Percentiles rank a stretch among this genome's conserved stretches.
phyloP scores from a whole-genome alignment of 2,888 invertebrate genomes.

The Polydrusus cervinus region DNA sequence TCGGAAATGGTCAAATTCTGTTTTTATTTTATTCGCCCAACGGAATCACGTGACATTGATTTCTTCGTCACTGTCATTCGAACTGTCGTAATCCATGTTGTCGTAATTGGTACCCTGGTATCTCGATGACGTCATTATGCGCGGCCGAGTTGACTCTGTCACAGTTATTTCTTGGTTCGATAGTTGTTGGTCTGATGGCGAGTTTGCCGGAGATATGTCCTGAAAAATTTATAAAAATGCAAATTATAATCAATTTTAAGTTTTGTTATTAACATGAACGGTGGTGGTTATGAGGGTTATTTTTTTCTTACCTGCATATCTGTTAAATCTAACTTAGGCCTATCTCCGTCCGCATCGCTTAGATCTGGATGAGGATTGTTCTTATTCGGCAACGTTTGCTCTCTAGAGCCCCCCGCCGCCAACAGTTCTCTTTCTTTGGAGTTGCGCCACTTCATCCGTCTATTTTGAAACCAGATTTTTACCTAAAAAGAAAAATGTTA shows the following conservation, averaged over 20 bases:
- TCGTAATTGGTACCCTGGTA: constrained; percentile 69
- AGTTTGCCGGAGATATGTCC: constrained; percentile 74
- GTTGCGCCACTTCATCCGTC: constrained; percentile 99
- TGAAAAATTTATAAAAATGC: constrained; percentile 19
- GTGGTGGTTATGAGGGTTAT: too few relatives aligned
- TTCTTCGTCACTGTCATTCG: constrained; percentile 84
- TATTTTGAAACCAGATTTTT: constrained; percentile 96
- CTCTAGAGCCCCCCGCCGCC: constrained; percentile 93
- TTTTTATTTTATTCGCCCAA: constrained; percentile 6
- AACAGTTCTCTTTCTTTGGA: constrained; percentile 96
- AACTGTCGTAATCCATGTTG: constrained; percentile 73
- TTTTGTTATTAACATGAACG: too few relatives aligned
- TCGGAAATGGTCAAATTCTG: background rate
- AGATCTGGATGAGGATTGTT: constrained; percentile 97
- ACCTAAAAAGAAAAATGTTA: constrained; percentile 73
- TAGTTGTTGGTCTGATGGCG: constrained; percentile 62
- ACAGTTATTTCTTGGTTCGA: constrained; percentile 27
- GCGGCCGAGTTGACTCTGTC: constrained; percentile 36
- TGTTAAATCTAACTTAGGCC: constrained; percentile 78
- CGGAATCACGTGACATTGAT: constrained; percentile 89
- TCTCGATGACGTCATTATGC: constrained; percentile 27
- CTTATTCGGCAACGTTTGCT: constrained; percentile 96
- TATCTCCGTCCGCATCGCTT: constrained; percentile 90
- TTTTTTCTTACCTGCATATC: constrained; percentile 69
- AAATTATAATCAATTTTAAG: background rate